phyloP scores from a whole-genome alignment of 2,113 vertebrate genomes.

The Tyrannus savana region DNA sequence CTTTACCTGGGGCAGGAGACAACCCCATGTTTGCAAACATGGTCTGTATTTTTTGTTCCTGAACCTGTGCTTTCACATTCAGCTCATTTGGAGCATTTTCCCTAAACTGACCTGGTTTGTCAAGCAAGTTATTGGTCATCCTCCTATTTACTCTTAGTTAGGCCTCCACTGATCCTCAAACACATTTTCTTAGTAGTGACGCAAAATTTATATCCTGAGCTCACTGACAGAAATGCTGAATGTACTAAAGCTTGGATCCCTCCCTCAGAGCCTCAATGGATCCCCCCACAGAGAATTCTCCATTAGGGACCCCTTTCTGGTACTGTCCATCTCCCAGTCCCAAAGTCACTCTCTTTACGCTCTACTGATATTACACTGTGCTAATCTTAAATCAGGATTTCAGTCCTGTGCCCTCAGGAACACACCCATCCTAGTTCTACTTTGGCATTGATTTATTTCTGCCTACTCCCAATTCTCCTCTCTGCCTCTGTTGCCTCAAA shows the following conservation, averaged over 20 bases:
- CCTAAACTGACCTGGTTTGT: neutral
- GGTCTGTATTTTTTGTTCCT: neutral
- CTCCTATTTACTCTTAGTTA: neutral
- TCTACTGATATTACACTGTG: neutral
- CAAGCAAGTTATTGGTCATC: neutral
- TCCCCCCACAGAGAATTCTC: neutral
- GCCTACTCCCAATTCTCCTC: neutral
- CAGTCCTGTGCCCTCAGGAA: neutral
- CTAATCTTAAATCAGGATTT: neutral
- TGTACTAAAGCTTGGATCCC: neutral
- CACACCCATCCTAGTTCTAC: neutral
- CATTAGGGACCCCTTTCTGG: neutral
- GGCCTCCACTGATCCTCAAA: neutral
- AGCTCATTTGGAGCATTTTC: neutral
- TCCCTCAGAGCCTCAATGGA: neutral
- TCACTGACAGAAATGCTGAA: neutral
- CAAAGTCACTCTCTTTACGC: neutral
- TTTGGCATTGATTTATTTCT: neutral
- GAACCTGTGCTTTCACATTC: neutral
- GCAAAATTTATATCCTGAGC: neutral
- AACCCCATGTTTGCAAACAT: neutral
- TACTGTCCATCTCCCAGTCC: neutral
- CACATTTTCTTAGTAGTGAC: neutral
- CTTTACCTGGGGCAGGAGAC: neutral
- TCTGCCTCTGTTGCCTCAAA: neutral